A percentile compares a stretch with the other conserved stretches of the same genome.
These are phyloP conservation scores for Alitta virens DNA, from an alignment of 2,888 invertebrate species.

Conservation along the genomic window DNA sequence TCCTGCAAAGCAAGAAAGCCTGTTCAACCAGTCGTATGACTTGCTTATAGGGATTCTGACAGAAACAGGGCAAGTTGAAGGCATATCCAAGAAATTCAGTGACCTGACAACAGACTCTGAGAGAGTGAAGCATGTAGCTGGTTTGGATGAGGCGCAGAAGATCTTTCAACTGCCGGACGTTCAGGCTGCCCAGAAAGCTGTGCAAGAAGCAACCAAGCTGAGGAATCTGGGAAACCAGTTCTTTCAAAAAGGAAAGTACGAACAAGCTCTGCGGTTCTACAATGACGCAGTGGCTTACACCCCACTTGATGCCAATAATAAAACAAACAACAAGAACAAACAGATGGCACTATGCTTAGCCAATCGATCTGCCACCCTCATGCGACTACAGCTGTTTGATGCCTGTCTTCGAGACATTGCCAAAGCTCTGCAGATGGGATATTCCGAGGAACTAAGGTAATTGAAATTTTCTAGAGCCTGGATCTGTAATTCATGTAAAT, in stretches of 20 bases:
- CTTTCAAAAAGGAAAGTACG: constrained; percentile 43
- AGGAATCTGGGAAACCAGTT: constrained; percentile 50
- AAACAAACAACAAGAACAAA: constrained; percentile 3
- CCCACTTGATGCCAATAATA: background rate
- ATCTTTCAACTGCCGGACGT: background rate
- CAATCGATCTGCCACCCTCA: constrained; percentile 52
- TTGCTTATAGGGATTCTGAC: background rate
- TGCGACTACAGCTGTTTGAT: constrained; percentile 41
- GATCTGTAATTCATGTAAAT: no score
- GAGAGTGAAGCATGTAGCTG: background rate
- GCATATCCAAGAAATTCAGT: background rate
- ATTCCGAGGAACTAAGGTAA: constrained; percentile 65
- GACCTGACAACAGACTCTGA: background rate
- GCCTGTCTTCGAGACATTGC: constrained; percentile 47
- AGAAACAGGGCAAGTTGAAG: background rate
- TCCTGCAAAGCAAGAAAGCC: background rate
- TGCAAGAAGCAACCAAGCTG: constrained; percentile 70
- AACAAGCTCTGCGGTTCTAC: constrained; percentile 41
- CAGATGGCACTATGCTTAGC: constrained; percentile 44
- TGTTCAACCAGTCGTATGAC: constrained; percentile 4
- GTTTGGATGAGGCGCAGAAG: background rate
- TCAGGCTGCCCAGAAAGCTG: background rate
- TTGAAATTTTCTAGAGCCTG: constrained; percentile 69
- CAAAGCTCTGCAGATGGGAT: constrained; percentile 59
- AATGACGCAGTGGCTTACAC: constrained; percentile 27